Base-by-base conservation (phyloP, 2,888 invertebrate genomes). In the Thereva unica region DNA sequence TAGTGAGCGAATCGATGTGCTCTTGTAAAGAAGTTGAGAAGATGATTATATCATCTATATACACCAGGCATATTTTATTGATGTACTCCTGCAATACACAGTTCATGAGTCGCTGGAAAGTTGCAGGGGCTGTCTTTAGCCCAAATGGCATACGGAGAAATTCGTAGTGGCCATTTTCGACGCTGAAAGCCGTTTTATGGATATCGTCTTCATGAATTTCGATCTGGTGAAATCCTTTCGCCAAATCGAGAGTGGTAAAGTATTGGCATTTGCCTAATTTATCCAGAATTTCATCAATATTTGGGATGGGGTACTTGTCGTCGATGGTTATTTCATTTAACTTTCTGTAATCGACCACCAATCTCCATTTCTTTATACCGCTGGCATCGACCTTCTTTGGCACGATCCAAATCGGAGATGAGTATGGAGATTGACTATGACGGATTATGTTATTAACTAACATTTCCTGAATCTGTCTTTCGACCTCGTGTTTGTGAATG, bases 41-140 rank as follows among this genome's bases (percentile, higher is more conserved):
- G n/a, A 75, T 68, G 6, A 78, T 69, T 1, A 74, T 72, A 59
- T 76, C 75, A 53, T 76, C 76, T 44, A 67, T 74, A 2, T 23
- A 76, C 0, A 76, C 73, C 2, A 76, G 70, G 47, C 74, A 73
- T n/a, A 64, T 67, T 68, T 71, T 72, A 42, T 70, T 68, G 38
- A 69, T 64, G 4, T 73, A 55, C 4, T 72, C 73, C 52, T 66
- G 47, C 10, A 75, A 54, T 3, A 74, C 66, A 57, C 71, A 70
- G 57, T 74, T 71, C 45, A 68, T 56, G 1, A 59, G 23, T 4
- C 78, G 63, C 71, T 79, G 68, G 35, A 63, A 68, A 3, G 63
- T 66, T 9, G 66, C 56, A 0, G 66, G 63, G 5, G 64, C 68
- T 50, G 63, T 66, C 47, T 68, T 66, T 5, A 68, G 34, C 1